Percentiles rank a stretch among this genome's conserved stretches.
Evolutionary conservation across 2,888 invertebrate species (phyloP).

Genomic region (Phrixothrix hirtus): DNA sequence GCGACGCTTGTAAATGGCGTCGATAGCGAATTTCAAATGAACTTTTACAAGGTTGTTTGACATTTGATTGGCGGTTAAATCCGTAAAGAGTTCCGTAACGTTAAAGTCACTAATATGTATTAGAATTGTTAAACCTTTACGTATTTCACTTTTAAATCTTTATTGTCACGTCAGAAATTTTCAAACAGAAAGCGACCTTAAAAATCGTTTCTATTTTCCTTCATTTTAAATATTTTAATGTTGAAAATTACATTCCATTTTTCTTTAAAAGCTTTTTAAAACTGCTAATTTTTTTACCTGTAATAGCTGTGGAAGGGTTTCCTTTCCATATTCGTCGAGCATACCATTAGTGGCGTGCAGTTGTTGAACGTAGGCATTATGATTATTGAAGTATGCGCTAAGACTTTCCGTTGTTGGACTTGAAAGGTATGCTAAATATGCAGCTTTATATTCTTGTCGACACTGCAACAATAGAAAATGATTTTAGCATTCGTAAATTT

Average conservation of each 20-base stretch:
- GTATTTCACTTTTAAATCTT: neutral
- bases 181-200: neutral
- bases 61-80: constrained; percentile 36
- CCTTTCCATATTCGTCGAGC: constrained; percentile 84
- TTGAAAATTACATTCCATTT: neutral
- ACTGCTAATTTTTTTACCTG: constrained; percentile 61
- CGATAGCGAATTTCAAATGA: constrained; percentile 40
- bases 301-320: constrained; percentile 82
- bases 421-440: constrained; percentile 78
- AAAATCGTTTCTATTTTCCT: no score
- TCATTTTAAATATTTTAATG: no score
- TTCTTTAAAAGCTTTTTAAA: constrained; percentile 2
- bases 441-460: constrained; percentile 84
- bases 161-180: neutral
- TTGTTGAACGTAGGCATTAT: constrained; percentile 93
- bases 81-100: constrained; percentile 23
- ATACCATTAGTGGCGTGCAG: constrained; percentile 91
- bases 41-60: constrained; percentile 25
- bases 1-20: constrained; percentile 38
- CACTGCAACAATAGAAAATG: constrained; percentile 63
- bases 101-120: constrained; percentile 25
- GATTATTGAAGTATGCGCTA: constrained; percentile 84
- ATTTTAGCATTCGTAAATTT: no score
- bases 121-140: constrained; percentile 19
- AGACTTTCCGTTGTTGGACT: constrained; percentile 71